Base-by-base conservation (phyloP, 1,140 invertebrate genomes). In the Geopemphigus sp. region DNA sequence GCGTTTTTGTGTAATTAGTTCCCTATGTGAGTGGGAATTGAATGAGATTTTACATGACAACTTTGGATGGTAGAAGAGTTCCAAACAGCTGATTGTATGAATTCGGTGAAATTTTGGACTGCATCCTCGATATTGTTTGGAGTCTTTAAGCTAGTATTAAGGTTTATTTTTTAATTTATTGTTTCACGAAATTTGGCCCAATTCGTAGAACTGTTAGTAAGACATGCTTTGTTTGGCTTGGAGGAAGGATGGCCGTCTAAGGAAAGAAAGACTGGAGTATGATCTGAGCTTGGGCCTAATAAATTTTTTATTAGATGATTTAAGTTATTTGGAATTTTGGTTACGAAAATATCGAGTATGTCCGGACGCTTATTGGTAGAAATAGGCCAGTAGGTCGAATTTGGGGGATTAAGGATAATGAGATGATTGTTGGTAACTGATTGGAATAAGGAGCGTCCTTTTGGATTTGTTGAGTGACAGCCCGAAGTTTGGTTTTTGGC, bases 401-500 rank as follows among this genome's bases (percentile, higher is more conserved):
- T 32, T 61, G 59, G 59, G 15, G 59, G 59, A 29, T 24, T 26
- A 15, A 61, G 59, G 24, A 32, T 63, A 22, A n/a, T 57, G 54
- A 57, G 19, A 57, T n/a, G 54, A n/a, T 57, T 57, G 54, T 22
- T 57, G 19, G 17, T n/a, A 56, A n/a, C 12, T 56, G 54, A 56
- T n/a, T 56, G n/a, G 39, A 26, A 29, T 19, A 81, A 66, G 5
- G 26, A 22, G n/a, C 17, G 12, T 50, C 80, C 80, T 56, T 45
- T 53, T 26, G 63, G 24, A 14, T 64, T 53, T 24, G 50, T 81
- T 17, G 66, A 17, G n/a, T n/a, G n/a, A n/a, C n/a, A 80, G n/a
- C 45, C 45, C 78, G 61, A 80, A 19, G 14, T 47, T 26, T 39
- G 45, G 39, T 72, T 47, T 57, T 81, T 56, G n/a, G 80, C 80